Percentiles rank a stretch among this genome's conserved stretches.
Conservation (phyloP, 2,888 invertebrate genomes). For the Machimus rusticus region DNA sequence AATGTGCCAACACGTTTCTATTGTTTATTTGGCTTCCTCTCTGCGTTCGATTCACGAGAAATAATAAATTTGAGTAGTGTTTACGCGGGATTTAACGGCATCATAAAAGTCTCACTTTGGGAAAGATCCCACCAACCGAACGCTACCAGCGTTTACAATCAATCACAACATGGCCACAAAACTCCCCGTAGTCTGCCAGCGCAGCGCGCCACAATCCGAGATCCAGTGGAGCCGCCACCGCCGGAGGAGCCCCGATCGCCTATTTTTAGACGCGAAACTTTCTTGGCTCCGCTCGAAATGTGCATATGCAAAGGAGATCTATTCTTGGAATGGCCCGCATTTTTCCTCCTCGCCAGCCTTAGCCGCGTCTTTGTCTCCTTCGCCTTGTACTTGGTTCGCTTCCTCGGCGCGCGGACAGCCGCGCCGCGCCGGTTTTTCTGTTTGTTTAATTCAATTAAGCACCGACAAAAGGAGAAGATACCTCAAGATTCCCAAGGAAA, state of each 20-base stretch:
- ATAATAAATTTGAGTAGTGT: constrained; percentile 18
- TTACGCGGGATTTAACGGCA: constrained; percentile 1
- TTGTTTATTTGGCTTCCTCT: constrained; percentile 24
- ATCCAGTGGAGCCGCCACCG: neutral
- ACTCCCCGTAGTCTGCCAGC: neutral
- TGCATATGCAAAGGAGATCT: constrained; percentile 25
- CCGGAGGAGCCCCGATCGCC: neutral
- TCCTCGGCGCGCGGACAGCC: neutral
- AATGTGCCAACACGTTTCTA: constrained; percentile 44
- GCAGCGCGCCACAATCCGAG: neutral
- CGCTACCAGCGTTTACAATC: neutral
- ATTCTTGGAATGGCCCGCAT: constrained; percentile 2
- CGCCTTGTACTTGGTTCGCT: neutral
- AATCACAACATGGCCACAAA: neutral
- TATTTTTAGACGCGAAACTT: neutral
- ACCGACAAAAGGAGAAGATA: neutral
- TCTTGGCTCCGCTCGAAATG: neutral
- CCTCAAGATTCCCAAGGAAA: neutral
- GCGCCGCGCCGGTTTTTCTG: neutral
- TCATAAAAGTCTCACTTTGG: neutral
- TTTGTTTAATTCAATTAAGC: constrained; percentile 22
- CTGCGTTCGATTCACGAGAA: constrained; percentile 4
- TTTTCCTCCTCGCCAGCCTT: neutral
- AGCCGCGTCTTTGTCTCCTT: neutral
- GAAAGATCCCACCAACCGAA: neutral